A percentile compares a stretch with the other conserved stretches of the same genome.
Conservation (phyloP, 1,140 invertebrate species). For the Drosophila serrata region DNA sequence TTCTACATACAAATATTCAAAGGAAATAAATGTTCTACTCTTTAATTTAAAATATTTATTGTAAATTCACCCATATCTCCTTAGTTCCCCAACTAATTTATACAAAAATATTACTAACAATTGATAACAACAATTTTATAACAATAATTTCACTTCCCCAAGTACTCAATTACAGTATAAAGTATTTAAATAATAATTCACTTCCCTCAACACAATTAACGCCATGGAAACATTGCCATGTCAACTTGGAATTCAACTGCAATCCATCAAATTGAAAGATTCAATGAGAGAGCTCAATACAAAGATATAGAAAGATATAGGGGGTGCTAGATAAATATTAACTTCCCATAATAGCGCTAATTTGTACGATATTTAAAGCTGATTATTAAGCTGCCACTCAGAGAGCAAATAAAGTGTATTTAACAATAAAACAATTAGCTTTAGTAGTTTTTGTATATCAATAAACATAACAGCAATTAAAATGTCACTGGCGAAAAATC, state of each 20-base stretch:
- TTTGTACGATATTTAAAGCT: slow-evolving; percentile 78
- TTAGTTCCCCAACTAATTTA: background rate
- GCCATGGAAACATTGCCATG: slow-evolving; percentile 37
- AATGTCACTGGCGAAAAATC: slow-evolving; percentile 81
- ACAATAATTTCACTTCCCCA: background rate
- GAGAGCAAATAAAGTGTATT: slow-evolving; percentile 71
- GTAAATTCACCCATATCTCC: too few relatives aligned
- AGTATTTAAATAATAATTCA: slow-evolving; percentile 26
- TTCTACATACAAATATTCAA: too few relatives aligned
- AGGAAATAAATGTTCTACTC: too few relatives aligned
- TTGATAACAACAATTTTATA: background rate
- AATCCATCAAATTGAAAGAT: slow-evolving; percentile 46
- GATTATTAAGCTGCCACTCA: slow-evolving; percentile 80
- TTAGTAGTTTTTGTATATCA: slow-evolving; percentile 81
- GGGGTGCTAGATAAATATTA: slow-evolving; percentile 26
- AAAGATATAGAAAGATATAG: slow-evolving; percentile 9
- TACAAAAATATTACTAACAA: background rate
- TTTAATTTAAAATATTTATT: too few relatives aligned
- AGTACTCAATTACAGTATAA: slow-evolving; percentile 19
- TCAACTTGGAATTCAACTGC: slow-evolving; percentile 29
- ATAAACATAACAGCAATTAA: slow-evolving; percentile 83
- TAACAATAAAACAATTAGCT: slow-evolving; percentile 84
- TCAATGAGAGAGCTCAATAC: slow-evolving; percentile 26
- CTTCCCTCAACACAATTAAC: slow-evolving; percentile 41
- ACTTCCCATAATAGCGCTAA: slow-evolving; percentile 74